phyloP scores from a whole-genome alignment of 1,140 invertebrate species.

The Drosophila auraria region DNA sequence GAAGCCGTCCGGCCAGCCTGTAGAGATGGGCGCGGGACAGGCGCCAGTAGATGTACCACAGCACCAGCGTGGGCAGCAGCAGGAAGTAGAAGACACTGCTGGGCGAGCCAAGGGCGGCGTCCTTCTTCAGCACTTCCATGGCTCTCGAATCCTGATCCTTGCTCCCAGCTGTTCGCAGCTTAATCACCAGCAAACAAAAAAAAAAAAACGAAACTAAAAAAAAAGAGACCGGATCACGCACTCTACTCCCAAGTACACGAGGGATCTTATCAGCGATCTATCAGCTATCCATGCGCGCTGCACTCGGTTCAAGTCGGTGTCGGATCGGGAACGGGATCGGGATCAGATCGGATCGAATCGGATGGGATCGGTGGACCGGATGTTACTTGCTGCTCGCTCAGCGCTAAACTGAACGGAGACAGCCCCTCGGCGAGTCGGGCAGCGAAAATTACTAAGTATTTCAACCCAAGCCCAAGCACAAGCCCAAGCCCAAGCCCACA shows the following conservation, averaged over 20 bases:
- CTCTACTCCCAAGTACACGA: constrained; percentile 21
- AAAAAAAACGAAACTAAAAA: constrained; percentile 21
- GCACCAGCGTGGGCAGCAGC: constrained; percentile 88
- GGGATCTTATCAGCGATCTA: constrained; percentile 6
- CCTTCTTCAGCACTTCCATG: constrained; percentile 78
- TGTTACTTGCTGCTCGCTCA: constrained; percentile 69
- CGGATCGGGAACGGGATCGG: constrained; percentile 14
- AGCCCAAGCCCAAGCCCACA: constrained; percentile 25
- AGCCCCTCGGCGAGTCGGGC: constrained; percentile 36
- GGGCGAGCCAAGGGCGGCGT: constrained; percentile 85
- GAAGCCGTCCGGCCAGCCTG: constrained; percentile 89
- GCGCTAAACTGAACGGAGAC: constrained; percentile 60
- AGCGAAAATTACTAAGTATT: constrained; percentile 39
- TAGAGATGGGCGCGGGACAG: constrained; percentile 89
- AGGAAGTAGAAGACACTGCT: constrained; percentile 89
- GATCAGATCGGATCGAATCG: constrained; percentile 11
- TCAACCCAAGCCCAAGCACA: constrained; percentile 14
- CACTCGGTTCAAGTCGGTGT: constrained; percentile 12
- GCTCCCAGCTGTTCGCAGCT: constrained; percentile 6
- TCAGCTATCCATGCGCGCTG: constrained; percentile 29
- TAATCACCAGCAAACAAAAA: constrained; percentile 33
- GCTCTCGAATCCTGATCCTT: constrained; percentile 8
- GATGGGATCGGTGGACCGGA: constrained; percentile 49
- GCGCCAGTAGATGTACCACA: constrained; percentile 91
- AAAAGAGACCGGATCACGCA: constrained; percentile 24